Evolutionary conservation across 2,113 vertebrate species (phyloP), one percentile per base, ranked within the genome.

Genomic region (Dolichotis patagonum): DNA sequence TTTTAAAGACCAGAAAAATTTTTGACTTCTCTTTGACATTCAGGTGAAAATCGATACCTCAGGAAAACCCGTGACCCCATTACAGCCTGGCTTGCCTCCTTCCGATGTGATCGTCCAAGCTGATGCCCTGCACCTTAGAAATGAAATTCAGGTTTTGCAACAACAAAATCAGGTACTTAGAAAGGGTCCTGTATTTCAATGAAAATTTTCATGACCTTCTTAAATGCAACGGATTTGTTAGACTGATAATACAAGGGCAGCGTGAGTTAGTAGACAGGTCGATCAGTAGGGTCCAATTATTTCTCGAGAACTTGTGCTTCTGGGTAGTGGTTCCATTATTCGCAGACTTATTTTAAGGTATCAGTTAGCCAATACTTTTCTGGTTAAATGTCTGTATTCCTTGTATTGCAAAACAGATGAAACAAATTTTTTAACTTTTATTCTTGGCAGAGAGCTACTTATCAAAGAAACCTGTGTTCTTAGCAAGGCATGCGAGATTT

Each of bases 101-200:
- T 38, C 97, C 87, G 97, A 96, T 85, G 96, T 86, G 54, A 96
- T 90, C 24, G 95, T 98, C 91, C 98, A 98, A 94, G 99, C 99
- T 88, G 99, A 99, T 52, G 63, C 99, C 69, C 49, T 96, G 10
- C 98, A 30, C 58, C 98, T 99, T 77, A 98, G 98, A 97, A 98
- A 98, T 95, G 99, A 99, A 95, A 99, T 98, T 75, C 98, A 97
- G 85, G 94, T 88, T 97, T 98, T 99, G 93, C 98, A 98, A 78
- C 98, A 99, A 89, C 98, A 99, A 98, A 97, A 99, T 85, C 98
- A 99, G 99, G 99, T 99, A 58, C 94, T 97, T 92, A 49, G 82
- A 80, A 92, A 41, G 22, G n/a, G 71, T 83, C 32, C 22, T 80
- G 3, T 69, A 75, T 62, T 78, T 81, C 28, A 49, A 13, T 71